Percentiles rank a stretch among this genome's conserved stretches.
phyloP scores from a whole-genome alignment of 92 coral and sea anemone genomes.

The Phenganax marumi region DNA sequence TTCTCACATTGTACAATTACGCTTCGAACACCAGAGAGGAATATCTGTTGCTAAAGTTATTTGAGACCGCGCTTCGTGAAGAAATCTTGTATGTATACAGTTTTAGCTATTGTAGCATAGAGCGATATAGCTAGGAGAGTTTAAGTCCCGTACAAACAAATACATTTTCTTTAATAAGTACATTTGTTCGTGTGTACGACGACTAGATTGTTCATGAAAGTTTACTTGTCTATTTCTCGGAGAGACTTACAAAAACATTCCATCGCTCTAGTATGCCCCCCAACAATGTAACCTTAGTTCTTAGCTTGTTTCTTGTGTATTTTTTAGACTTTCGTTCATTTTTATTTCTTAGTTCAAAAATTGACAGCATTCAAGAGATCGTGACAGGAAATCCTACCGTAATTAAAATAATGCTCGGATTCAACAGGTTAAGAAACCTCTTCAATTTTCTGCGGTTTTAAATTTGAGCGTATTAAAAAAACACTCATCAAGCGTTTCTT shows the following conservation, averaged over 20 bases:
- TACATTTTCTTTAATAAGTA: no score
- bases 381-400: constrained; percentile 97
- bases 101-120: no score
- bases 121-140: no score
- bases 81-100: constrained; percentile 78
- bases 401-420: constrained; percentile 91
- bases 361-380: constrained; percentile 90
- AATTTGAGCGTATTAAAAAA: not conserved
- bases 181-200: no score
- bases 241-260: no score
- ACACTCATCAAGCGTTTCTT: not conserved
- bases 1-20: constrained; percentile 88
- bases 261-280: no score
- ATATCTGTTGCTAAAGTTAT: constrained; percentile 80
- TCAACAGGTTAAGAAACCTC: constrained; percentile 70
- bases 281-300: no score
- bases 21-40: constrained; percentile 96
- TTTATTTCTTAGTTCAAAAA: constrained; percentile 65
- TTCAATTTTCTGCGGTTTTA: no score
- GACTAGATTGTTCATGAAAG: no score
- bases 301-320: not conserved
- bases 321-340: not conserved
- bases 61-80: constrained; percentile 92
- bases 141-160: no score
- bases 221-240: no score